Evolutionary conservation across 2,113 vertebrate species (phyloP).

Genomic region (Rhinogobius similis): DNA sequence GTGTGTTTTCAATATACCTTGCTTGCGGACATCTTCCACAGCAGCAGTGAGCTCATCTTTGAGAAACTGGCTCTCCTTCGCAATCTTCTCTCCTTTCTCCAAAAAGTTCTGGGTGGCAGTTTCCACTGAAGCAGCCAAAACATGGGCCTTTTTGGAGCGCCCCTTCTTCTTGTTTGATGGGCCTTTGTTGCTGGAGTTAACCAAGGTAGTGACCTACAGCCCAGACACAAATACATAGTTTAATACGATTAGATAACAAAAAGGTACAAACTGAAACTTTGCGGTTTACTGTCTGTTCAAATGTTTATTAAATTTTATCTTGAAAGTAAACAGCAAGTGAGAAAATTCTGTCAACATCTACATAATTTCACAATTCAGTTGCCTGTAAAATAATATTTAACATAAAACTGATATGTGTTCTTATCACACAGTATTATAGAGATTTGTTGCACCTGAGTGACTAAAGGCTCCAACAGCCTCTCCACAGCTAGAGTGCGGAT

Average conservation of each 20-base stretch:
- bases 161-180: conserved; percentile 99
- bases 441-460: conserved; percentile 88
- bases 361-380: neutral
- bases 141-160: conserved; percentile 98
- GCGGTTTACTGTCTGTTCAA: neutral
- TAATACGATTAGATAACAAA: neutral
- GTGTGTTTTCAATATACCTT: conserved; percentile 81
- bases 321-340: neutral
- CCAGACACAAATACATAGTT: conserved; percentile 6
- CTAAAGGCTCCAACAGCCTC: conserved; percentile 92
- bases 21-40: conserved; percentile 98
- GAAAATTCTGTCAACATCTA: neutral
- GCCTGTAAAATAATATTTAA: neutral
- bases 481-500: conserved; percentile 97
- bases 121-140: conserved; percentile 96
- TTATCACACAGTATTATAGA: conserved; percentile 7
- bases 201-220: conserved; percentile 92
- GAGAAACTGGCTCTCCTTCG: conserved; percentile 96
- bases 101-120: conserved; percentile 97
- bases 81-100: conserved; percentile 98
- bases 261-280: neutral
- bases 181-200: conserved; percentile 97
- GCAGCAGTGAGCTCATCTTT: conserved; percentile 96
- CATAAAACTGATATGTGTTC: neutral
- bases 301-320: neutral